Evolutionary conservation across 1,140 invertebrate species (phyloP).

Genomic region (Tachypleus tridentatus): DNA sequence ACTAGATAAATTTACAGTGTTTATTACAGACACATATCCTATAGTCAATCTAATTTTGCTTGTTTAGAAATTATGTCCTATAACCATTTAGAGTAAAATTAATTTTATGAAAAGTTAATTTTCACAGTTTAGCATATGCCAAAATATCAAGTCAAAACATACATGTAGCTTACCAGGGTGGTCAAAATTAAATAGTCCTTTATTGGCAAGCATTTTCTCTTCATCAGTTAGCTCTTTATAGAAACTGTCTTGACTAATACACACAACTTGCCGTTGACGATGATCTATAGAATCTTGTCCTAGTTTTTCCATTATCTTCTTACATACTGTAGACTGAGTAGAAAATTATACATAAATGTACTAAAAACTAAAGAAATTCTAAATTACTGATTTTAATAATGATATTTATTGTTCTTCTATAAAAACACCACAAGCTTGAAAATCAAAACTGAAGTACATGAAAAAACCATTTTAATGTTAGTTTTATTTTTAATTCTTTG

Average conservation of each 20-base stretch:
- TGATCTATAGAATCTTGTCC: conserved; percentile 77
- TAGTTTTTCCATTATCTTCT: conserved; percentile 85
- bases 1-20: too few relatives aligned
- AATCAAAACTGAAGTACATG: too few relatives aligned
- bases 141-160: not conserved
- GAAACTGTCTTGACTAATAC: conserved; percentile 93
- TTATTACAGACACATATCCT: too few relatives aligned
- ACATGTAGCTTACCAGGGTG: conserved; percentile 56
- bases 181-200: conserved; percentile 94
- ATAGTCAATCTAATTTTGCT: too few relatives aligned
- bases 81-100: too few relatives aligned
- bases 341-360: conserved; percentile 17
- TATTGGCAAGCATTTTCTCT: conserved; percentile 70
- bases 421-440: not conserved
- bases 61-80: too few relatives aligned
- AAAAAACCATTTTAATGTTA: too few relatives aligned
- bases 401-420: not conserved
- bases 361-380: conserved; percentile 5
- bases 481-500: too few relatives aligned
- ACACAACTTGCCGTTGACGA: conserved; percentile 75
- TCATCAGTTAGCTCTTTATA: conserved; percentile 70
- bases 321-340: conserved; percentile 84
- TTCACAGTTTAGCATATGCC: not conserved
- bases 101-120: too few relatives aligned
- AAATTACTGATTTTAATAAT: not conserved